Evolutionary conservation across 2,113 vertebrate genomes (phyloP).

Genomic region (Machaerirhynchus nigripectus): DNA sequence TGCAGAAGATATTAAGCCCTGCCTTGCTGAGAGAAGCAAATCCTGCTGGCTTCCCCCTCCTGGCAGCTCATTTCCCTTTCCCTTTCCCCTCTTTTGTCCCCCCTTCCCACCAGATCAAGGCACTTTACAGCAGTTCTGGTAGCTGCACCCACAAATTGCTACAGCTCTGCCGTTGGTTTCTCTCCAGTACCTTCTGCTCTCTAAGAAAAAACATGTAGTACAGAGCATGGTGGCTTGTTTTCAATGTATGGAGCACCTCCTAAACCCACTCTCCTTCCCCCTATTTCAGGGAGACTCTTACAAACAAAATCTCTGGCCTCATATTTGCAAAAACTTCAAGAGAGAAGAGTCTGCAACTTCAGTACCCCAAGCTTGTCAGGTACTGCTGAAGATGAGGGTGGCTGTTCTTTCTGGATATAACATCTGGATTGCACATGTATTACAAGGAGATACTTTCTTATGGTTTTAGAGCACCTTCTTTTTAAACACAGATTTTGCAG

Average conservation of each 20-base stretch:
- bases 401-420: neutral
- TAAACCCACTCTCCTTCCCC: neutral
- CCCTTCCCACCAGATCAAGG: rapidly evolving
- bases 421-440: rapidly evolving
- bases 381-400: neutral
- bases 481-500: neutral
- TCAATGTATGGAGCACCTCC: neutral
- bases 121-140: neutral
- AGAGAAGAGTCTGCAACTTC: neutral
- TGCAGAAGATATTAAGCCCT: neutral
- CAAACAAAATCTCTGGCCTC: neutral
- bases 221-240: neutral
- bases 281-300: neutral
- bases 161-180: neutral
- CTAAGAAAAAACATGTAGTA: neutral
- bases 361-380: neutral
- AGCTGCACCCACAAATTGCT: neutral
- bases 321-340: neutral
- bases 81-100: neutral
- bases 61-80: neutral
- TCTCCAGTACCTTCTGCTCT: neutral
- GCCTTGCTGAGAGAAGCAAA: neutral
- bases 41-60: neutral
- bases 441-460: neutral
- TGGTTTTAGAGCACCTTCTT: neutral